Evolutionary conservation across 2,888 invertebrate genomes (phyloP), one percentile per base, ranked within the genome.

Genomic region (Liodrosophila aerea): DNA sequence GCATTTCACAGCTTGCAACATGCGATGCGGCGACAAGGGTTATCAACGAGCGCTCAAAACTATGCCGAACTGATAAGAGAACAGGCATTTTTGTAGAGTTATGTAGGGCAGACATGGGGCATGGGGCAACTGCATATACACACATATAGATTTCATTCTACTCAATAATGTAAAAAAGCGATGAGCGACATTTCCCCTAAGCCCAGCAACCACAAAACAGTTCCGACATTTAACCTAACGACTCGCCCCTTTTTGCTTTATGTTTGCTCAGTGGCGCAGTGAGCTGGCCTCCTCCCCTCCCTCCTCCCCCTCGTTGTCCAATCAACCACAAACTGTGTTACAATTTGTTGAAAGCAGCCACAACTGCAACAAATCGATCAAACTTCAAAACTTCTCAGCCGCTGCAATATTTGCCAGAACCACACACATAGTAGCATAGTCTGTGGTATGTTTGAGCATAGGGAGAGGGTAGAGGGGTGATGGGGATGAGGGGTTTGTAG

Each of bases 311-410:
- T 15, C 22, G 5, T 3, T 1, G 12, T 13, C 65, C 57, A 68
- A 29, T 57, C 70, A 73, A 78, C 83, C 85, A 70, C 80, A 83
- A 22, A 85, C 82, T 52, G 73, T 59, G 73, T 59, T 70, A 73
- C 64, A 84, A 67, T 62, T 73, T 72, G 69, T 57, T 60, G 56
- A 67, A 73, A 64, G 43, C 50, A 34, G 9, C 15, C 4, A 5
- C 36, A 31, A 45, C 53, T 64, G 73, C 71, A 66, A n/a, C 59
- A 49, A 81, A 80, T 81, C 84, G 85, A 85, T 81, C 81, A 81
- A 85, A 83, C 54, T 54, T 40, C 40, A 40, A n/a, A 29, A 18
- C 72, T 54, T 69, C 39, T 53, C 36, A 45, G 50, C 36, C 68
- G 70, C 67, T 51, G 58, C 70, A 67, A 60, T 58, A 34, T 72